Percentiles rank a stretch among this genome's conserved stretches.
Conservation (phyloP, 2,888 invertebrate species). For the Augochlorella aurata region DNA sequence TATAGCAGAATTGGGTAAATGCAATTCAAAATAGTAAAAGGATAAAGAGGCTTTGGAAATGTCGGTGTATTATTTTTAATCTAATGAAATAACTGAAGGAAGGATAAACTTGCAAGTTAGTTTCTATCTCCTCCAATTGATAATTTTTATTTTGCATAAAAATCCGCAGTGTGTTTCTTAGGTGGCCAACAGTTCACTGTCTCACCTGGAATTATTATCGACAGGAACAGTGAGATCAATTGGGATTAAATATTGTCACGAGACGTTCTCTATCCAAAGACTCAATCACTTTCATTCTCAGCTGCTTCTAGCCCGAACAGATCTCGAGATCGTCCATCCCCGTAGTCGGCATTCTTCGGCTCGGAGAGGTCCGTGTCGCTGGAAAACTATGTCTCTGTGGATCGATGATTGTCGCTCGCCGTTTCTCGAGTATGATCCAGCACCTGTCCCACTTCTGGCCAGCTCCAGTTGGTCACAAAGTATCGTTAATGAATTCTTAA, state of each 20-base stretch:
- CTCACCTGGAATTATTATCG: no score
- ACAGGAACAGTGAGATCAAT: not conserved
- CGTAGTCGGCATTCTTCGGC: not conserved
- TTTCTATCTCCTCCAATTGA: not conserved
- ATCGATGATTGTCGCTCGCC: conserved; percentile 16
- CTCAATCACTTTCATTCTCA: conserved; percentile 6
- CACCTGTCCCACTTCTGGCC: conserved; percentile 59
- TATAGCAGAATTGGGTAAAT: no score
- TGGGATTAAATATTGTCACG: not conserved
- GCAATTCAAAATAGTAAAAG: no score
- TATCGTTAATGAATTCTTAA: conserved; percentile 63
- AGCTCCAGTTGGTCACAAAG: conserved; percentile 39
- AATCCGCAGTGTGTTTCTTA: no score
- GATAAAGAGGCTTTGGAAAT: no score
- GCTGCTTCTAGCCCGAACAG: not conserved
- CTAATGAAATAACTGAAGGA: no score
- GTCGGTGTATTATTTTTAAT: no score
- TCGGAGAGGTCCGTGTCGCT: conserved; percentile 27
- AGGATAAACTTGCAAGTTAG: no score
- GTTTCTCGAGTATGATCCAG: conserved; percentile 37
- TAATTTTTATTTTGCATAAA: not conserved
- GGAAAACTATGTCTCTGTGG: conserved; percentile 22
- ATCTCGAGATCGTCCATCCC: not conserved
- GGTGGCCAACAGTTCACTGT: no score
- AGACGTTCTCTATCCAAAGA: not conserved